Base-by-base conservation (phyloP, 2,113 vertebrate genomes). In the Leucopsar rothschildi region DNA sequence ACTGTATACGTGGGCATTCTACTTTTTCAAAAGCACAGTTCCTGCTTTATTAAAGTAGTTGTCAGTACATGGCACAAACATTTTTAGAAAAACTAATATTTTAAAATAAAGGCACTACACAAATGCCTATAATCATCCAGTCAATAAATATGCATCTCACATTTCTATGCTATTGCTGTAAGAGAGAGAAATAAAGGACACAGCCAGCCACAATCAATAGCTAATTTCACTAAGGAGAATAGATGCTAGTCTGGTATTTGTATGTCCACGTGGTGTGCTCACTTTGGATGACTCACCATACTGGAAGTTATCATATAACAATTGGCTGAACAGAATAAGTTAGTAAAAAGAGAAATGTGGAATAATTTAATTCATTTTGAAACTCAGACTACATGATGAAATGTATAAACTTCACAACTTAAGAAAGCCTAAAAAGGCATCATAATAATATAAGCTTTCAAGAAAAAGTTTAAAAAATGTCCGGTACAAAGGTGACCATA, bases 191-290 rank as follows among this genome's bases (percentile, higher is more conserved):
- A 61, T 49, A 94, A 82, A 91, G 73, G 57, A 93, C 42, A 83
- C 78, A 63, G 35, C 6, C 47, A 91, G 39, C 57, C 5, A 0
- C 57, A 84, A 91, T 87, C 75, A 96, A 95, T 85, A 96, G 33
- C 29, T 94, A 95, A 93, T 92, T 92, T 89, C 63, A 33, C 57
- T 83, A 47, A 95, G 53, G 64, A 91, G 57, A 92, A 88, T 50
- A 88, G 77, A 69, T 29, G 73, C 47, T 18, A 59, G 60, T 61
- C 42, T 90, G 59, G 44, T 81, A 66, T 60, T 82, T 78, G 40
- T 83, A 22, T 33, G 39, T 68, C 78, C 88, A 3, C 1, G 2
- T 63, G 47, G 35, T 82, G 63, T 69, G 19, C 13, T 90, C 70
- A 37, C 31, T 80, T 87, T 29, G 15, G 22, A 75, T 86, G 83